Evolutionary conservation across 2,888 invertebrate species (phyloP), one percentile per base, ranked within the genome.

Genomic region (Caenorhabditis angaria): DNA sequence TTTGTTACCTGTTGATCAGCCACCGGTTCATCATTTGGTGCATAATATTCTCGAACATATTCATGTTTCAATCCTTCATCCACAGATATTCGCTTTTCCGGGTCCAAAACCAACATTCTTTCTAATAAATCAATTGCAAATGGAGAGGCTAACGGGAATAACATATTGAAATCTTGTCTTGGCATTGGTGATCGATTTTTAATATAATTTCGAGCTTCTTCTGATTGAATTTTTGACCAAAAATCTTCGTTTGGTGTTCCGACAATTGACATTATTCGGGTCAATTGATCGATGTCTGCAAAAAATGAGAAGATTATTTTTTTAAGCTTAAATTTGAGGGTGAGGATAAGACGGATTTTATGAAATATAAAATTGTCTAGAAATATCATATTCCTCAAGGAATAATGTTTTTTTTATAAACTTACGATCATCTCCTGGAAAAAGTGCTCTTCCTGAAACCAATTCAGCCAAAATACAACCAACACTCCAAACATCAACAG

Each of bases 31-130:
- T 85, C 85, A 20, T 77, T 74, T 5, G 83, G 83, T 50, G 72
- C 65, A 8, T 66, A 76, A 61, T 83, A 85, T 29, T 83, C 83
- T 8, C 54, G 56, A 47, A 86, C 61, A 67, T 84, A 86, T 20
- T 67, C 67, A 58, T 86, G 85, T 10, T 71, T 66, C 5, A 86
- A 79, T 14, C 84, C 85, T 35, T 82, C 82, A 18, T 76, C 67
- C 0, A 86, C 85, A 0, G 85, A 81, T 20, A 85, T 85, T 63
- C 83, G 60, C 27, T 84, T 73, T 53, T 85, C 95, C 67, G 99
- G 97, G 91, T 99, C 95, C 90, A 99, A 96, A 75, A 95, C 94
- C 72, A 99, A 91, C 97, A 99, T 97, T 91, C 95, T 94, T 88
- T 94, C 93, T 57, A 99, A 91, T 83, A 99, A 91, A 90, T 97